Base-by-base conservation (phyloP, 1,140 invertebrate genomes). In the Linepithema humile region DNA sequence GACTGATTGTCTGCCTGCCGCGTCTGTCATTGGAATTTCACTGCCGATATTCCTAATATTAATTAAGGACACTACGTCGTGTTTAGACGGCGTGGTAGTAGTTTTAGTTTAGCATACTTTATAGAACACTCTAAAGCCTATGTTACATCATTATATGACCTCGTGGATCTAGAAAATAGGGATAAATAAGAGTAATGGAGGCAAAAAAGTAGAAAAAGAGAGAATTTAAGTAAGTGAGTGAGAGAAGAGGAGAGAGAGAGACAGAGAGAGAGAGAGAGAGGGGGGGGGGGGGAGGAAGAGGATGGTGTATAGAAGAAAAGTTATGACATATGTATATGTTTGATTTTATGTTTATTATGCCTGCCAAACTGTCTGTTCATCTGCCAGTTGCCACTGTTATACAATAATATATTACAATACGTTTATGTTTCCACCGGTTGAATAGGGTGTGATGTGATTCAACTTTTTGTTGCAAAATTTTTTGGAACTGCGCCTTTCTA, bases 31-130 rank as follows among this genome's bases (percentile, higher is more conserved):
- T 94, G 93, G 94, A 94, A 94, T 94, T 94, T 94, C 94, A 94
- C 94, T 94, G 94, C 94, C 94, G 94, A 94, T 94, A 94, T 94
- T 94, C 93, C 94, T 94, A 94, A 94, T 92, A 91, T 93, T 92
- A 93, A 93, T 93, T 92, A 93, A 91, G 59, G 88, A 87, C 80
- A 35, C 82, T 83, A 83, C 78, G 82, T 29, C 88, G 90, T 70
- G 82, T 90, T 85, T 92, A 91, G 88, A 87, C 38, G 90, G 84
- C 88, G 89, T 78, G 84, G 85, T 84, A 55, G 83, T 91, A 89
- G 91, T 89, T 70, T 82, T 92, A 92, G 91, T 86, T 78, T 93
- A 93, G 89, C 85, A 87, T 91, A 92, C 85, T 90, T 85, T 90
- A 87, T 87, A 91, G 88, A 80, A 65, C 91, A 90, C 85, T n/a